Conservation (phyloP, 2,797 vertebrate genomes). For the Meriones psammophilus region DNA sequence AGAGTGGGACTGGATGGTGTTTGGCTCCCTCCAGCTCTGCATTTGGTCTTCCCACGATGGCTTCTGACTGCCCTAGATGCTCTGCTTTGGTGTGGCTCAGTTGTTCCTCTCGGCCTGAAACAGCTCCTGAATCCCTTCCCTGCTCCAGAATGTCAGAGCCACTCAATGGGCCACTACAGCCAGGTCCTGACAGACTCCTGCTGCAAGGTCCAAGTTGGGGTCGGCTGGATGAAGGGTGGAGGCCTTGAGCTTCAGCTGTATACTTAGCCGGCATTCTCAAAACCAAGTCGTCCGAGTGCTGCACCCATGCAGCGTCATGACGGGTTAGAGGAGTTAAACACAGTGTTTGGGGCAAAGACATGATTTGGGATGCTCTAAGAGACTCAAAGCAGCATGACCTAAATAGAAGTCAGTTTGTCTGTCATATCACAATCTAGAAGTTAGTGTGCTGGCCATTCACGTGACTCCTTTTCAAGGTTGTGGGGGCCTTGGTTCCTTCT, state of each 20-base stretch:
- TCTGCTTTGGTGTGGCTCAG: background rate
- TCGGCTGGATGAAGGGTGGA: background rate
- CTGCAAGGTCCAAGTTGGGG: background rate
- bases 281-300: background rate
- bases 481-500: background rate
- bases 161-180: no score
- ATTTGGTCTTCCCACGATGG: background rate
- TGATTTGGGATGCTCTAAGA: background rate
- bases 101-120: background rate
- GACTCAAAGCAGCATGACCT: background rate
- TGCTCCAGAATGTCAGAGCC: background rate
- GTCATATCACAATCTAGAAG: background rate
- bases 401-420: background rate
- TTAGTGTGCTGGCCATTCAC: background rate
- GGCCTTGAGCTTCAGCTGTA: background rate
- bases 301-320: background rate
- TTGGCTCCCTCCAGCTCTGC: background rate
- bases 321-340: background rate
- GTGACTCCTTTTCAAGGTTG: slow-evolving; percentile 2
- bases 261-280: background rate
- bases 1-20: background rate
- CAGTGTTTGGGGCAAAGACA: background rate
- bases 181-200: background rate
- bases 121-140: background rate
- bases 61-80: background rate